A percentile compares a stretch with the other conserved stretches of the same genome.
phyloP scores from a whole-genome alignment of 2,797 vertebrate species.

The Tachyglossus aculeatus region DNA sequence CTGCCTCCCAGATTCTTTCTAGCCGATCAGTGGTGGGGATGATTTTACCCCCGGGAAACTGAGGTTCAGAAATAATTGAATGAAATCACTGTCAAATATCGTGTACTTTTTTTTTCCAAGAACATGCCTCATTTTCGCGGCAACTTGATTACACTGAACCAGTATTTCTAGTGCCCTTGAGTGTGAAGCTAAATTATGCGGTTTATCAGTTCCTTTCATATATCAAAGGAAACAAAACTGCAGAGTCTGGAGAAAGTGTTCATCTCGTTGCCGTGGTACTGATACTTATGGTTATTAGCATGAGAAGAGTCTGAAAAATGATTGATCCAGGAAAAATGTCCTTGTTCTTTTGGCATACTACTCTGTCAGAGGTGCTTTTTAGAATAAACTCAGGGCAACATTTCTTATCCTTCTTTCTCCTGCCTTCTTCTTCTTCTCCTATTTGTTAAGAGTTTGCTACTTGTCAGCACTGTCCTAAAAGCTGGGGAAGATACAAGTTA shows the following conservation, averaged over 20 bases:
- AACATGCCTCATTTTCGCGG: slow-evolving; percentile 13
- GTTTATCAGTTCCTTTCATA: slow-evolving; percentile 25
- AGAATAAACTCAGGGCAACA: neutral
- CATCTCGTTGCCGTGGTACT: slow-evolving; percentile 6
- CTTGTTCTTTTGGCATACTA: slow-evolving; percentile 4
- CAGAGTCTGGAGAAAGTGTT: slow-evolving; percentile 1
- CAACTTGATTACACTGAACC: slow-evolving; percentile 17
- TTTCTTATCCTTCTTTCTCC: neutral
- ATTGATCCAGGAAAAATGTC: slow-evolving; percentile 15
- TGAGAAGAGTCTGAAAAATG: slow-evolving; percentile 27
- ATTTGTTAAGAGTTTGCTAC: no score
- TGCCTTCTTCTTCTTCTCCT: neutral
- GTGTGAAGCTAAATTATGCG: slow-evolving; percentile 1
- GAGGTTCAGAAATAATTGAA: neutral
- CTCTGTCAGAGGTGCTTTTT: slow-evolving; percentile 14
- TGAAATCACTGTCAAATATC: neutral
- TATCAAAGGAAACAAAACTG: slow-evolving; percentile 26
- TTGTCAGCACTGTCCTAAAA: no score
- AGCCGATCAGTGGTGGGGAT: neutral
- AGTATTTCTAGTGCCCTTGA: slow-evolving; percentile 21
- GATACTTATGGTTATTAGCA: slow-evolving; percentile 11
- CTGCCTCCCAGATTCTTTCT: no score
- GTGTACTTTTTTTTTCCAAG: slow-evolving; percentile 1
- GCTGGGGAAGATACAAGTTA: no score
- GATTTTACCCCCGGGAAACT: slow-evolving; percentile 8